Conservation (phyloP, 2,797 vertebrate genomes). For the Pangasius sanitwongsei region DNA sequence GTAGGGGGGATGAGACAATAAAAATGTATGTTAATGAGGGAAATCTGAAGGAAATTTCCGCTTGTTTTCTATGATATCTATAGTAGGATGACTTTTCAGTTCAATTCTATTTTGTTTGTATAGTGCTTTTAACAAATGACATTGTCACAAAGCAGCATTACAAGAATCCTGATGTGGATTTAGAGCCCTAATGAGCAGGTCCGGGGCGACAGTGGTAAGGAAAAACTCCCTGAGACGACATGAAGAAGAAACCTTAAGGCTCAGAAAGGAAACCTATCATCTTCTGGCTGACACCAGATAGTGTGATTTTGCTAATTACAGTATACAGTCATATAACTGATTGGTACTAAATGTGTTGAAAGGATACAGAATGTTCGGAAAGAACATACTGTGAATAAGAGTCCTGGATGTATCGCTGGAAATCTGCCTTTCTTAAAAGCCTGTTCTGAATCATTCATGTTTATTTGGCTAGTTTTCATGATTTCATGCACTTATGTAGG, state of each 20-base stretch:
- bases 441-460: neutral
- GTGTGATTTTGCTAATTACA: neutral
- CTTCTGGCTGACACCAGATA: neutral
- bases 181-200: neutral
- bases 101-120: neutral
- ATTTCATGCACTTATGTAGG: neutral
- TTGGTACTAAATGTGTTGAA: neutral
- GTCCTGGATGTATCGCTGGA: neutral
- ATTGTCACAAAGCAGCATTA: neutral
- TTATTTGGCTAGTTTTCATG: neutral
- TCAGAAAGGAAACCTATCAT: neutral
- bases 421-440: neutral
- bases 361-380: neutral
- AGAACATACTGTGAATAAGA: neutral
- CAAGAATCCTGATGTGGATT: neutral
- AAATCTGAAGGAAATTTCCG: neutral
- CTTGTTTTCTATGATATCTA: neutral
- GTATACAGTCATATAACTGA: neutral
- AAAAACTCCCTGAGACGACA: neutral
- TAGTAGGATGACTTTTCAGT: constrained; percentile 30
- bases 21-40: constrained; percentile 30
- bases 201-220: neutral
- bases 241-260: neutral
- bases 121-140: neutral
- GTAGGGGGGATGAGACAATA: constrained; percentile 5